These are phyloP conservation scores for Drosophila pseudoobscura DNA, from an alignment of 1,140 invertebrate species.

Conservation along the genomic window DNA sequence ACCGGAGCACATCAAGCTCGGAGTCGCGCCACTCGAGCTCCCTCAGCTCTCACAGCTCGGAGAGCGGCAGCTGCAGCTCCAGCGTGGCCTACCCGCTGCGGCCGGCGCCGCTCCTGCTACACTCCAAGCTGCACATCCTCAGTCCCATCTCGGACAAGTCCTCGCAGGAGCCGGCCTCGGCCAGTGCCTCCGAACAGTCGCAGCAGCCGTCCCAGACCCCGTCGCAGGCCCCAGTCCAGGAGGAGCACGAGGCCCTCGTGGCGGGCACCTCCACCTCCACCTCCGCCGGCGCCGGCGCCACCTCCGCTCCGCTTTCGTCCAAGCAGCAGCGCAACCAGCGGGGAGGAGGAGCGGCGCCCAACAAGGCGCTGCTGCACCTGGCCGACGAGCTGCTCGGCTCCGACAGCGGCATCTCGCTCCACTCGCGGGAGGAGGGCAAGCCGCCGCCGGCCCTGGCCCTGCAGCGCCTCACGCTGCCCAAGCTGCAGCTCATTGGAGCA, in stretches of 20 bases:
- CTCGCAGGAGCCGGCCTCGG: constrained; percentile 92
- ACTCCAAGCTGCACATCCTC: constrained; percentile 91
- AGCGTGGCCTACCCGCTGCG: constrained; percentile 86
- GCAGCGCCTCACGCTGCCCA: constrained; percentile 85
- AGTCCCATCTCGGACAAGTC: constrained; percentile 95
- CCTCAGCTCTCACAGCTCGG: constrained; percentile 92
- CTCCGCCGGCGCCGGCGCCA: constrained; percentile 39
- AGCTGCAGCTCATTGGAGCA: constrained; percentile 83
- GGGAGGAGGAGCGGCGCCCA: constrained; percentile 86
- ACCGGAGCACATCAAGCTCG: constrained; percentile 91
- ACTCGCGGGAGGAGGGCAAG: constrained; percentile 90
- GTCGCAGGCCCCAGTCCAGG: constrained; percentile 84
- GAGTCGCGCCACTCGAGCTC: constrained; percentile 91
- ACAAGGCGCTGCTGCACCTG: constrained; percentile 90
- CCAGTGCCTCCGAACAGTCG: constrained; percentile 89
- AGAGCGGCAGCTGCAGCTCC: constrained; percentile 86
- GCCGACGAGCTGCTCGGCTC: constrained; percentile 91
- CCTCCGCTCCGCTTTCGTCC: constrained; percentile 43
- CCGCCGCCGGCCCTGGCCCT: constrained; percentile 85
- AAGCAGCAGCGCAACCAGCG: constrained; percentile 83
- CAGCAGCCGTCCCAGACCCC: constrained; percentile 83
- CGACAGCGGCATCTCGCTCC: constrained; percentile 93
- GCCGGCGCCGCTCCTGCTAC: constrained; percentile 86
- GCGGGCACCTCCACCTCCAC: constrained; percentile 16
- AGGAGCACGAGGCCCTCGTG: constrained; percentile 39